Conservation (phyloP, 2,888 invertebrate genomes). For the Dryocosmus kuriphilus region DNA sequence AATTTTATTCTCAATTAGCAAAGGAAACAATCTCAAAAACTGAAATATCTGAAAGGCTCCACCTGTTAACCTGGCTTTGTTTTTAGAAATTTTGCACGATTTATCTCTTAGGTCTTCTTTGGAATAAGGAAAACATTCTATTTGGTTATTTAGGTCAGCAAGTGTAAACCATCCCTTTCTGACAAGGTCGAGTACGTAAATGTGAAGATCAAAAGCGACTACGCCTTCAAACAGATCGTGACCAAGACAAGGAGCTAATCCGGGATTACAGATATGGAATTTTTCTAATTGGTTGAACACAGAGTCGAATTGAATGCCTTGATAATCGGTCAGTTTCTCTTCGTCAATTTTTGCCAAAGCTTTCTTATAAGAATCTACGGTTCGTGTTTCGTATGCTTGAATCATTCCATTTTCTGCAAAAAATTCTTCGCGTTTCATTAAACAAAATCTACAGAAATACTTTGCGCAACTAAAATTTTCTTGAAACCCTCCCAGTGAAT, state of each 20-base stretch:
- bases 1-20: conserved; percentile 46
- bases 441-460: conserved; percentile 44
- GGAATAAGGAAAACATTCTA: too few relatives aligned
- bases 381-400: conserved; percentile 10
- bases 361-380: conserved; percentile 16
- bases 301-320: conserved; percentile 42
- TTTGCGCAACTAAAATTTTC: conserved; percentile 46
- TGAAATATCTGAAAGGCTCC: conserved; percentile 3
- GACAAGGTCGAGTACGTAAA: too few relatives aligned
- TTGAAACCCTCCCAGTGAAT: conserved; percentile 41
- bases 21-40: conserved; percentile 12
- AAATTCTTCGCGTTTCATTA: conserved; percentile 41
- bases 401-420: conserved; percentile 1
- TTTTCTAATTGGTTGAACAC: conserved; percentile 27
- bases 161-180: too few relatives aligned
- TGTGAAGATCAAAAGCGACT: too few relatives aligned
- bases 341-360: neutral
- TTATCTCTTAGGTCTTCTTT: too few relatives aligned
- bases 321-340: neutral
- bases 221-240: too few relatives aligned
- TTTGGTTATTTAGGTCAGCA: too few relatives aligned
- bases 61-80: neutral
- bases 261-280: conserved; percentile 28
- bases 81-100: neutral
- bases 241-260: neutral